phyloP scores from a whole-genome alignment of 2,888 invertebrate species.

The Caenorhabditis imperialis region DNA sequence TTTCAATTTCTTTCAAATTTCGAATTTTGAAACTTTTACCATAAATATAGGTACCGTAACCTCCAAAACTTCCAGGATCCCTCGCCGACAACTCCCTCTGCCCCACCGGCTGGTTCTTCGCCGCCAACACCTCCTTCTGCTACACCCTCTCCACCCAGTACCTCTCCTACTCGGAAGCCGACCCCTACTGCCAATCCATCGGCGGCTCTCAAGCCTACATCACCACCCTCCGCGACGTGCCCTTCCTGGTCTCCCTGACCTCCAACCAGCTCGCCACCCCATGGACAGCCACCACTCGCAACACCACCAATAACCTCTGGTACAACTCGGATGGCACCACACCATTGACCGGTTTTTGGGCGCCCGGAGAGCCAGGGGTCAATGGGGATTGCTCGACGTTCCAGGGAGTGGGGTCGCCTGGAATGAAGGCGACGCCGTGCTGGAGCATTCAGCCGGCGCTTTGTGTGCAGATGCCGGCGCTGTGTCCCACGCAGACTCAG shows the following conservation, averaged over 20 bases:
- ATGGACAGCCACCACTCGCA: constrained; percentile 26
- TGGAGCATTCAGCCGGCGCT: constrained; percentile 50
- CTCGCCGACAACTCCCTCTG: no score
- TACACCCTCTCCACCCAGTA: constrained; percentile 15
- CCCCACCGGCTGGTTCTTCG: constrained; percentile 33
- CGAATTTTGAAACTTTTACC: no score
- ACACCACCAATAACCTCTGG: constrained; percentile 29
- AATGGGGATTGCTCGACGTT: constrained; percentile 44
- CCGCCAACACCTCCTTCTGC: constrained; percentile 14
- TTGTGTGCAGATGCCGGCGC: constrained; percentile 40
- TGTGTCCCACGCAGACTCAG: no score
- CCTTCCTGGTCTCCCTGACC: no score
- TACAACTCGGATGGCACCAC: constrained; percentile 35
- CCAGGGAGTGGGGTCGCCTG: constrained; percentile 15
- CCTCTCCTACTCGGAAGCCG: constrained; percentile 28
- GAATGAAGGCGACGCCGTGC: constrained; percentile 39
- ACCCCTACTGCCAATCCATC: constrained; percentile 29
- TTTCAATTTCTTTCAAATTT: no score
- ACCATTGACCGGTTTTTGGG: background rate
- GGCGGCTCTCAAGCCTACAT: constrained; percentile 34
- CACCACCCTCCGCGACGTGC: constrained; percentile 10
- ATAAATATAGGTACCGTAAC: no score
- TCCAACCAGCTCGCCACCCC: no score
- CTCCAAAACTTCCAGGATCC: no score
- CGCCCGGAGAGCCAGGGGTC: constrained; percentile 38